A percentile compares a stretch with the other conserved stretches of the same genome.
Evolutionary conservation across 2,113 vertebrate species (phyloP).

Genomic region (Sapajus apella): DNA sequence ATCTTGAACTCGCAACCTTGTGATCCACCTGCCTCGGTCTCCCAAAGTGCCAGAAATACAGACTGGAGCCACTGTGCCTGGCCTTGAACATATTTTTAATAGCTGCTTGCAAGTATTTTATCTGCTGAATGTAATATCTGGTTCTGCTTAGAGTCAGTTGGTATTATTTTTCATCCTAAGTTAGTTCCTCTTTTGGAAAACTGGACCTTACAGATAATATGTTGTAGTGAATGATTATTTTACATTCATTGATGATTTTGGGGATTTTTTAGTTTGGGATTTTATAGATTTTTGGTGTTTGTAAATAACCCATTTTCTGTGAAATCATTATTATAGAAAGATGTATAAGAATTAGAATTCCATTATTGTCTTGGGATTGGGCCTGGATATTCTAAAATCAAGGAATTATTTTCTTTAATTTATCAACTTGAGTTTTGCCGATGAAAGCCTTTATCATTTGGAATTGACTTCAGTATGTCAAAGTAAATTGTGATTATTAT

Average conservation of each 20-base stretch:
- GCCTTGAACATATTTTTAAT: neutral
- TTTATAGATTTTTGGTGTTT: neutral
- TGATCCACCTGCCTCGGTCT: neutral
- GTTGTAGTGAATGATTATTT: neutral
- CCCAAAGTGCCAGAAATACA: neutral
- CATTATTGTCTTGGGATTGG: neutral
- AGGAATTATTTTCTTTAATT: neutral
- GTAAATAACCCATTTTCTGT: neutral
- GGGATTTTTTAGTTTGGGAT: conserved; percentile 2
- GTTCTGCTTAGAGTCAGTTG: neutral
- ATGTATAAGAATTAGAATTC: neutral
- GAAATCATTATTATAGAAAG: neutral
- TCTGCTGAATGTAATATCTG: neutral
- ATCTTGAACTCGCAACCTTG: neutral
- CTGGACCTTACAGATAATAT: neutral
- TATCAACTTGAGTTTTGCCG: neutral
- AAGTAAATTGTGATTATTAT: neutral
- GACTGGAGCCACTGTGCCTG: neutral
- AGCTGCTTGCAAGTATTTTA: conserved; percentile 21
- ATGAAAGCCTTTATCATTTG: neutral
- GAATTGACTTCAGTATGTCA: neutral
- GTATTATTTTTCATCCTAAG: neutral
- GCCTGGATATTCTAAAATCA: neutral
- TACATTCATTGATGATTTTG: neutral
- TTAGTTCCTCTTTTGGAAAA: conserved; percentile 26